Base-by-base conservation (phyloP, 2,888 invertebrate species). In the Nomada lathburiana region DNA sequence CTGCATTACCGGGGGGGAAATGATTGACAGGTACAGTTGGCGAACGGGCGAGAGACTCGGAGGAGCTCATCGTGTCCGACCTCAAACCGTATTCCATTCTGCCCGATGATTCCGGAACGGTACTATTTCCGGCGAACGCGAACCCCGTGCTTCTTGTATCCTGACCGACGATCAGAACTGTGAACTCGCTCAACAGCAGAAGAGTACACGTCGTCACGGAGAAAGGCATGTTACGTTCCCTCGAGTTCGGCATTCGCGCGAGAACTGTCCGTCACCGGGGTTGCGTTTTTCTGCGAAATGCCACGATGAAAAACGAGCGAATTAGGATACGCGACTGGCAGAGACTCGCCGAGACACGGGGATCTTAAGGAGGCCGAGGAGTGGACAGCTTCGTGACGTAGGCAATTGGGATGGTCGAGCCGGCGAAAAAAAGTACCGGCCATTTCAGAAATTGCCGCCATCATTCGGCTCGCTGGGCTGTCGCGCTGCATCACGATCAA, bases 391-490 rank as follows among this genome's bases (percentile, higher is more conserved):
- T 64, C 81, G 74, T 82, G 86, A 79, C 67, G 36, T 42, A 11
- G 50, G 26, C 64, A 67, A 82, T 84, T 84, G 76, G 76, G 70
- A 68, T 55, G 69, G 67, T 42, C 36, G 67, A 67, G 68, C 47
- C 69, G 77, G 77, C 76, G 70, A 52, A 71, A 76, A 68, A 86
- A 78, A 87, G 70, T 80, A 76, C 42, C 9, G 60, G 64, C 87
- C 87, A 91, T 92, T 90, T 83, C 64, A 65, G 76, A 80, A 88
- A 87, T 70, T 70, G 79, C 55, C 52, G 23, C 83, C 79, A 92
- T 92, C 88, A 91, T 91, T 89, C 88, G 91, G 83, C 89, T 90
- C 91, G 92, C 86, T 91, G 92, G 71, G 36, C 78, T 70, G 83
- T 70, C 74, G 85, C 83, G 86, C 62, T 64, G 83, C 73, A 74